A percentile compares a stretch with the other conserved stretches of the same genome.
These are phyloP conservation scores for Cybosia mesomella DNA, from an alignment of 2,888 invertebrate species.

Conservation along the genomic window DNA sequence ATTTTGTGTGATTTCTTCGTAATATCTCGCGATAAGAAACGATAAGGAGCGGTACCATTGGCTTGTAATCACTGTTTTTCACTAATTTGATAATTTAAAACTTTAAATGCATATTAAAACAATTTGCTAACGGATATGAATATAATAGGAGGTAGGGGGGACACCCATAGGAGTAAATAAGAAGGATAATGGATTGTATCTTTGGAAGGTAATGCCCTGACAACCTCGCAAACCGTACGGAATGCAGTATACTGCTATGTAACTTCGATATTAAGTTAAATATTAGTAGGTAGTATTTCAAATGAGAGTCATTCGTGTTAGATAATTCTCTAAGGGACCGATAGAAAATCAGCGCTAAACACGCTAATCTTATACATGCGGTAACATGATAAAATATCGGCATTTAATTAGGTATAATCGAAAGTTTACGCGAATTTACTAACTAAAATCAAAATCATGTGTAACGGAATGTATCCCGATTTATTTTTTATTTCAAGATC, in stretches of 20 bases:
- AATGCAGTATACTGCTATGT: not conserved
- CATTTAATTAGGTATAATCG: not conserved
- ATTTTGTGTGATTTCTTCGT: conserved; percentile 75
- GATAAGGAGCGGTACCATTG: conserved; percentile 63
- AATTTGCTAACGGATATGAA: not conserved
- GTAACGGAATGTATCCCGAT: not conserved
- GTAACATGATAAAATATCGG: not conserved
- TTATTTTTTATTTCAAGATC: conserved; percentile 1
- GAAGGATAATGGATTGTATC: not conserved
- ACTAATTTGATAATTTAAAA: conserved; percentile 52
- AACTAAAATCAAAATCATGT: not conserved
- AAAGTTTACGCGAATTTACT: not conserved
- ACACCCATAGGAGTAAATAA: not conserved
- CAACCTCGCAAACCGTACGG: not conserved
- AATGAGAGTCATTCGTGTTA: not conserved
- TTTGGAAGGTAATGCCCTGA: not conserved
- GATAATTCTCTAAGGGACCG: not conserved
- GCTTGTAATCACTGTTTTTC: conserved; percentile 56
- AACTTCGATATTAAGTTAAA: not conserved
- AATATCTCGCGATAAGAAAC: conserved; percentile 70
- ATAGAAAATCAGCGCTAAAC: not conserved
- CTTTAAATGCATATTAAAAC: not conserved
- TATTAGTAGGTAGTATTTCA: not conserved
- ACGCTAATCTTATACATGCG: not conserved
- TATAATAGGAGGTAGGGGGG: not conserved